These are phyloP conservation scores for Zaprionus ornatus DNA, from an alignment of 1,140 invertebrate genomes.

Conservation along the genomic window DNA sequence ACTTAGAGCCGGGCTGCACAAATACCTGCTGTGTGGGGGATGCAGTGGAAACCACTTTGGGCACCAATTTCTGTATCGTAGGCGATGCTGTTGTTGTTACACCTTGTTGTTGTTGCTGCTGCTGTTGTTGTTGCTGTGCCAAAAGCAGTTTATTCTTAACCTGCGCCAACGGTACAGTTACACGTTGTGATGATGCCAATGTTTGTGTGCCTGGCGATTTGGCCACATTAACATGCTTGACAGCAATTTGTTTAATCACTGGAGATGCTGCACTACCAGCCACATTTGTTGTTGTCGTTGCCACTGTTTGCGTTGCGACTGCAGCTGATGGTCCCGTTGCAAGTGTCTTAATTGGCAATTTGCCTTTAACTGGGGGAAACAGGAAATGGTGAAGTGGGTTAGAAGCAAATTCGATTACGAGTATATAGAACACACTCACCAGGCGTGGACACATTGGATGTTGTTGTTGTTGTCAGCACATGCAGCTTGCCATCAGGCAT, in stretches of 20 bases:
- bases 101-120: constrained; percentile 40
- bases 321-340: constrained; percentile 39
- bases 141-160: constrained; percentile 67
- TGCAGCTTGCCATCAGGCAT: constrained; percentile 97
- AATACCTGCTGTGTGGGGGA: constrained; percentile 71
- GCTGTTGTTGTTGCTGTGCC: constrained; percentile 54
- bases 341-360: constrained; percentile 65
- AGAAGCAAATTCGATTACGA: constrained; percentile 4
- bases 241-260: constrained; percentile 71
- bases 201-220: constrained; percentile 54
- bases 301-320: constrained; percentile 14
- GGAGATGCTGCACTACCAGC: constrained; percentile 27
- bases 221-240: constrained; percentile 69
- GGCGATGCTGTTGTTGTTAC: constrained; percentile 33
- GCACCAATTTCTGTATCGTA: constrained; percentile 55
- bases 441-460: constrained; percentile 67
- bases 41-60: constrained; percentile 49
- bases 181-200: constrained; percentile 58
- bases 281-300: constrained; percentile 29
- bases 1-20: constrained; percentile 74
- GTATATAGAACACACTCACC: constrained; percentile 41
- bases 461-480: constrained; percentile 87
- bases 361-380: constrained; percentile 40
- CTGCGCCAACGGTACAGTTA: constrained; percentile 67
- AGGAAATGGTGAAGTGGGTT: neutral